Base-by-base conservation (phyloP, 2,888 invertebrate genomes). In the Drosophila ochracea region DNA sequence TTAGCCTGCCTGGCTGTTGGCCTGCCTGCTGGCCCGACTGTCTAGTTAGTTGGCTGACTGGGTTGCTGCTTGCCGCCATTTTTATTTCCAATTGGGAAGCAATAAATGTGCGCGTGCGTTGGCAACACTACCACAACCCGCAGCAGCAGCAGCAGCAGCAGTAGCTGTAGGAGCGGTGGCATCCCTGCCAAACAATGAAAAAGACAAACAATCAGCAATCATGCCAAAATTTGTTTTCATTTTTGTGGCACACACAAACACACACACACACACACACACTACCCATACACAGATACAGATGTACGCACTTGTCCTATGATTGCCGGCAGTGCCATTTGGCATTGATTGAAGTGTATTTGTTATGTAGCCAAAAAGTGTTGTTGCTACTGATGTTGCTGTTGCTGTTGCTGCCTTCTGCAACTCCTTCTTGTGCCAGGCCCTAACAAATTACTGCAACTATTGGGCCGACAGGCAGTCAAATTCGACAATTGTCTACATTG, bases 161-260 rank as follows among this genome's bases (percentile, higher is more conserved):
- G 39, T 43, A 59, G 43, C 60, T 43, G 52, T 9, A 39, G 49
- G 37, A 62, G 63, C 58, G 55, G 43, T 67, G 68, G 68, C 73
- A 68, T 74, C 65, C 63, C 73, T 80, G 80, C 83, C 89, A 86
- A 86, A 89, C 86, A 86, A 86, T 86, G 86, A 82, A 86, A 84
- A 86, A 89, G 86, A 86, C 86, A 86, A 86, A 86, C 86, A 86
- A 86, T 86, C 86, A 89, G 90, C 87, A 88, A 88, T 88, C 87
- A 88, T 88, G 87, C 87, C 87, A 89, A 88, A 88, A 88, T 89
- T 88, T 88, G 90, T 88, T 88, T 88, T 88, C 90, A 88, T 88
- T 88, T 89, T 89, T 88, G 87, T 84, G 90, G 87, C 90, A 73
- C 90, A 76, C 82, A 68, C 80, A 79, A 75, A 75, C 60, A 66